These are phyloP conservation scores for Sericinus montela DNA, from an alignment of 2,888 invertebrate species.

Conservation along the genomic window DNA sequence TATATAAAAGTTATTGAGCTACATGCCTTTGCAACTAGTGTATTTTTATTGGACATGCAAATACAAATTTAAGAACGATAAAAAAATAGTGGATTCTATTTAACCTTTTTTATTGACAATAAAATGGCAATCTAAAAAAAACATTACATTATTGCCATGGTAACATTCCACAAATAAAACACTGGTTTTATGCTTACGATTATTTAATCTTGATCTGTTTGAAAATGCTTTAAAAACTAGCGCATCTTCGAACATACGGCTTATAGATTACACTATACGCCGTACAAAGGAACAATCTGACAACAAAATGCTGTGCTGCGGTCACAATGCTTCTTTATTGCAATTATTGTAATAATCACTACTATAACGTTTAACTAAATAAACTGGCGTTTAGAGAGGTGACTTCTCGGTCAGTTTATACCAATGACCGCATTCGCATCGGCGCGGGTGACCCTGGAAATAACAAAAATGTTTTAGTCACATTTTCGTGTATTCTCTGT, in stretches of 20 bases:
- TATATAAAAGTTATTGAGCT: no score
- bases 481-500: no score
- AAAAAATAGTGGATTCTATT: conserved; percentile 15
- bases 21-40: no score
- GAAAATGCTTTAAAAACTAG: conserved; percentile 15
- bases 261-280: conserved; percentile 34
- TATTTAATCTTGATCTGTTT: conserved; percentile 53
- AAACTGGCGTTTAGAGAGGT: conserved; percentile 79
- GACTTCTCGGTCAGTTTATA: conserved; percentile 92
- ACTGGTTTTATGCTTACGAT: conserved; percentile 60
- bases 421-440: conserved; percentile 98
- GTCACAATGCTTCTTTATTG: conserved; percentile 45
- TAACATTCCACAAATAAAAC: conserved; percentile 46
- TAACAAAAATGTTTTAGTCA: conserved; percentile 1
- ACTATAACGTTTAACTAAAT: conserved; percentile 51
- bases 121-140: conserved; percentile 26
- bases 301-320: conserved; percentile 37
- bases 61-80: neutral
- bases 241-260: conserved; percentile 10
- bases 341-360: conserved; percentile 50
- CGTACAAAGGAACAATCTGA: conserved; percentile 40
- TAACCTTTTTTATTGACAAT: conserved; percentile 32
- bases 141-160: conserved; percentile 9
- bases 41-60: no score
- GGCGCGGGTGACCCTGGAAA: conserved; percentile 89